Evolutionary conservation across 2,888 invertebrate species (phyloP).

Genomic region (Lingula anatina): DNA sequence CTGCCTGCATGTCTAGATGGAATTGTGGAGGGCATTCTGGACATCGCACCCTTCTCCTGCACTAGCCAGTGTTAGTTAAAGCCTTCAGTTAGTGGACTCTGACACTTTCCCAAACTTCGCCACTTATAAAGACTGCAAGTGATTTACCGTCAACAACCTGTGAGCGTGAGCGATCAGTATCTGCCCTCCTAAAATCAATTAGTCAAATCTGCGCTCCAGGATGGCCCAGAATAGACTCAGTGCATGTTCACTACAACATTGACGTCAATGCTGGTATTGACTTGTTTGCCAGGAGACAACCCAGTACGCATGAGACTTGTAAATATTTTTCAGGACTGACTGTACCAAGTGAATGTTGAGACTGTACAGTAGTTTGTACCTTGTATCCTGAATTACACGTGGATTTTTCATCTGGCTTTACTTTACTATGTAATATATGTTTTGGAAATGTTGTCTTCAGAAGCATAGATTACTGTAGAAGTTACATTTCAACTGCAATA

Average conservation of each 20-base stretch:
- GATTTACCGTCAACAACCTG: slow-evolving; percentile 10
- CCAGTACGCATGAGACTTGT: no score
- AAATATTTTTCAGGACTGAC: no score
- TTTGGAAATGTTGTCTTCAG: no score
- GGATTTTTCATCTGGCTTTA: no score
- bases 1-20: slow-evolving; percentile 1
- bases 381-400: no score
- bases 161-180: slow-evolving; percentile 7
- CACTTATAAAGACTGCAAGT: not conserved
- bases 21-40: slow-evolving; percentile 7
- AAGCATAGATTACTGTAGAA: no score
- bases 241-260: slow-evolving; percentile 8
- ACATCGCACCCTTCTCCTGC: slow-evolving; percentile 1
- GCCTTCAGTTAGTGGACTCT: slow-evolving; percentile 4
- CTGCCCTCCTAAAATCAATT: slow-evolving; percentile 7
- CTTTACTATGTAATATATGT: no score
- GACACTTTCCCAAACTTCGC: slow-evolving; percentile 9
- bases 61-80: not conserved
- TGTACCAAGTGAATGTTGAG: no score
- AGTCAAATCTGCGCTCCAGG: slow-evolving; percentile 11
- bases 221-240: slow-evolving; percentile 10
- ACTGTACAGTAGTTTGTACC: no score
- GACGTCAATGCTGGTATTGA: not conserved
- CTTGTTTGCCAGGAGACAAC: no score
- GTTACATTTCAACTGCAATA: no score